Conservation (phyloP, 30 jellyfish, hydroid and myxozoan genomes). For the Aurelia coerulea region DNA sequence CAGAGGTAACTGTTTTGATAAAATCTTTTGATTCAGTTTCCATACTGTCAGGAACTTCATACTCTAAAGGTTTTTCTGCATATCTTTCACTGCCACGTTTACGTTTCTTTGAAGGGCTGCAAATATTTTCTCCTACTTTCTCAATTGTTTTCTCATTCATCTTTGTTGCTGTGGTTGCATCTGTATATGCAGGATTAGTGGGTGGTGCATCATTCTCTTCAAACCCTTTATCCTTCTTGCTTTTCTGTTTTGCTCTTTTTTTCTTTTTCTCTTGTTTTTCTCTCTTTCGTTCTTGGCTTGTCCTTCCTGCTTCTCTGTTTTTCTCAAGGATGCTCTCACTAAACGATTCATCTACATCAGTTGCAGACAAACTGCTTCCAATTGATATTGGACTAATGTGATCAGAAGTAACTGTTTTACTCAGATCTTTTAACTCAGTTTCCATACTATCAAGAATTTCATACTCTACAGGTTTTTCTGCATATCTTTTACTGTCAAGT, state of each 20-base stretch:
- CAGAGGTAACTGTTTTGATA: neutral
- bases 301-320: neutral
- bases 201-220: no score
- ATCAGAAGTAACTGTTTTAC: neutral
- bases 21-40: neutral
- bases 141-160: neutral
- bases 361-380: neutral
- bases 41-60: neutral
- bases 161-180: neutral
- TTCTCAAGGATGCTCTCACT: slow-evolving; percentile 14
- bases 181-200: neutral
- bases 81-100: neutral
- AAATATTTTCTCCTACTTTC: neutral
- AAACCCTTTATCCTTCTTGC: no score
- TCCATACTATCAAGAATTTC: no score
- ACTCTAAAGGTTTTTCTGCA: slow-evolving; percentile 13
- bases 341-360: slow-evolving; percentile 1
- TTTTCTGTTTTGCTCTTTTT: no score
- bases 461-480: slow-evolving; percentile 1
- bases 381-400: neutral
- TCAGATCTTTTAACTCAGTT: neutral
- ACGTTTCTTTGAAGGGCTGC: neutral
- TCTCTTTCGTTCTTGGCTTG: neutral
- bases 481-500: neutral
- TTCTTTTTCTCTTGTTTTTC: neutral